Conservation (phyloP, 2,888 invertebrate species). For the Nomada ferruginata region DNA sequence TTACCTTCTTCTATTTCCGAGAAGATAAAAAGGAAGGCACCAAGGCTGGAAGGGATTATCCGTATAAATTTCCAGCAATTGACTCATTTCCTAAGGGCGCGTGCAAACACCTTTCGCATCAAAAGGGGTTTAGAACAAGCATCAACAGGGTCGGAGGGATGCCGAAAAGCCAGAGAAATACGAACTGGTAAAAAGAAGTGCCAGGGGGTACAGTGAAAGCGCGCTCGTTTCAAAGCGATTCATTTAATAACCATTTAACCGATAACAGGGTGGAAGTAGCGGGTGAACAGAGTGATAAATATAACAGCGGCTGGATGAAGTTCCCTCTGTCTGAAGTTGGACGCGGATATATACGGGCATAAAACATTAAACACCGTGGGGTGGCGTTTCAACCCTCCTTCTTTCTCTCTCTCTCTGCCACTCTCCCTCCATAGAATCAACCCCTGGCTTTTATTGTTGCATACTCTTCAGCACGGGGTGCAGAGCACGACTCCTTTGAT, state of each 20-base stretch:
- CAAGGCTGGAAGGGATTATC: too few relatives aligned
- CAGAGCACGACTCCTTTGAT: constrained; percentile 46
- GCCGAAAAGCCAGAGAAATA: not conserved
- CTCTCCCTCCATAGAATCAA: not conserved
- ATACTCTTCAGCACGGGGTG: not conserved
- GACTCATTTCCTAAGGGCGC: not conserved
- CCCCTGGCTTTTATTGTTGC: constrained; percentile 40
- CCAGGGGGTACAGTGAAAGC: not conserved
- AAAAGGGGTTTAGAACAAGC: too few relatives aligned
- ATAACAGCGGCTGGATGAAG: constrained; percentile 50
- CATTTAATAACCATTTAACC: constrained; percentile 61
- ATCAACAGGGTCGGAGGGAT: not conserved
- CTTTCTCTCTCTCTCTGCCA: constrained; percentile 9
- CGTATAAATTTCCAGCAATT: too few relatives aligned
- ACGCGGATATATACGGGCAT: constrained; percentile 49
- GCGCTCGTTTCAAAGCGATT: constrained; percentile 50
- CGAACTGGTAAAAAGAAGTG: not conserved
- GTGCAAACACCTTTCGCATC: not conserved
- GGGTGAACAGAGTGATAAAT: constrained; percentile 49
- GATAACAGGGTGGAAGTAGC: constrained; percentile 50
- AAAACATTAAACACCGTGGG: constrained; percentile 53
- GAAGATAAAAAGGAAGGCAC: not conserved
- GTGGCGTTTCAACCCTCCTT: constrained; percentile 22
- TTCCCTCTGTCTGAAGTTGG: constrained; percentile 53
- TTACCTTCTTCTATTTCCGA: not conserved